These are phyloP conservation scores for Eristalinus sepulchralis DNA, from an alignment of 2,888 invertebrate genomes.

Conservation along the genomic window DNA sequence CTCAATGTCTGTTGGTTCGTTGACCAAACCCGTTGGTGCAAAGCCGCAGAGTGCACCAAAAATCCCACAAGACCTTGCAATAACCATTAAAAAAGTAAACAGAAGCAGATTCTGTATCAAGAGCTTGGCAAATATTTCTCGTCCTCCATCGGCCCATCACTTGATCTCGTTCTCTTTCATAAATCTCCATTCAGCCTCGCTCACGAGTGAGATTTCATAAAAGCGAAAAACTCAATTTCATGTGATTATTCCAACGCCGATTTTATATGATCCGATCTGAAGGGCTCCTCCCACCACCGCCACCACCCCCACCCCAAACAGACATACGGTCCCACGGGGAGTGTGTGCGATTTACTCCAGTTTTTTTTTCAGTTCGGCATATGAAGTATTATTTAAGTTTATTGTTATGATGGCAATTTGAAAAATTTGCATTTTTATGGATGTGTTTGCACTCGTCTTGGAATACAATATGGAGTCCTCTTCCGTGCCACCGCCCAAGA, in stretches of 20 bases:
- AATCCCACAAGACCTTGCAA: not conserved
- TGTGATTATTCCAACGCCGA: slow-evolving; percentile 24
- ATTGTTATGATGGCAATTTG: slow-evolving; percentile 55
- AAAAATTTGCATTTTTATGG: slow-evolving; percentile 67
- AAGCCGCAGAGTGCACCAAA: not conserved
- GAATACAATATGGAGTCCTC: not conserved
- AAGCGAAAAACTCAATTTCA: slow-evolving; percentile 28
- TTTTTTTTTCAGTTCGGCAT: slow-evolving; percentile 6
- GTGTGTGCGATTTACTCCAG: not conserved
- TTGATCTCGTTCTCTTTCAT: not conserved
- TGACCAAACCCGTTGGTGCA: no score
- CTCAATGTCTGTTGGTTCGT: no score
- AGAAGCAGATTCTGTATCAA: not conserved
- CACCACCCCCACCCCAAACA: not conserved
- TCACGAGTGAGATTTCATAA: not conserved
- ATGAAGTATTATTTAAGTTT: slow-evolving; percentile 55
- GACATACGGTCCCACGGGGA: not conserved
- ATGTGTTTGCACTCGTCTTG: slow-evolving; percentile 39
- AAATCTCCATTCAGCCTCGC: not conserved
- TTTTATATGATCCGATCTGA: slow-evolving; percentile 22
- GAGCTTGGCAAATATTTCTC: not conserved
- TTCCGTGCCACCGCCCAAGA: not conserved
- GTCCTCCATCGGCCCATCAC: not conserved
- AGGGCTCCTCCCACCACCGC: not conserved
- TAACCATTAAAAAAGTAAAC: not conserved